These are phyloP conservation scores for Macrostomum cliftonense DNA, from an alignment of 2,888 invertebrate species.

Conservation along the genomic window DNA sequence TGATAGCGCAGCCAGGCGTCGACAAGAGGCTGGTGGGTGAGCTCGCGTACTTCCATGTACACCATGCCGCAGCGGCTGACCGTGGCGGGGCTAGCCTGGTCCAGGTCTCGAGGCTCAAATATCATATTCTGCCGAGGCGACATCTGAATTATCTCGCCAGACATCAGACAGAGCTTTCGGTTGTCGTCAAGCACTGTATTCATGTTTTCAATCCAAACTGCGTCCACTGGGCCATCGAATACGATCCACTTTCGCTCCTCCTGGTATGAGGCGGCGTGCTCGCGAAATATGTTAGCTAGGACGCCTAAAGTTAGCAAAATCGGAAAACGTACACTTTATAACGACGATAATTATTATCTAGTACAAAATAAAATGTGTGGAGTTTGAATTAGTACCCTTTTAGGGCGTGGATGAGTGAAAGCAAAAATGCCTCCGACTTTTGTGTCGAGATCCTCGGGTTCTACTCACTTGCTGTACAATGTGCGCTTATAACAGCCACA, in stretches of 20 bases:
- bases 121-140: conserved; percentile 36
- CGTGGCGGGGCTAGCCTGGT: conserved; percentile 37
- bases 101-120: conserved; percentile 35
- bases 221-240: conserved; percentile 38
- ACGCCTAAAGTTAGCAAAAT: conserved; percentile 27
- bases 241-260: conserved; percentile 34
- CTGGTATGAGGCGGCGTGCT: conserved; percentile 28
- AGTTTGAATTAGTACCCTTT: too few relatives aligned
- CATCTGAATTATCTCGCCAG: conserved; percentile 38
- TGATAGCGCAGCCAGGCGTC: conserved; percentile 27
- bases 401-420: too few relatives aligned
- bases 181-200: conserved; percentile 38
- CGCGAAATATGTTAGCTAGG: conserved; percentile 34
- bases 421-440: too few relatives aligned
- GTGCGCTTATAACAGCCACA: too few relatives aligned
- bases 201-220: conserved; percentile 39
- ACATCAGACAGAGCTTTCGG: conserved; percentile 37
- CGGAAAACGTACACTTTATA: too few relatives aligned
- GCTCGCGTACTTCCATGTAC: conserved; percentile 34
- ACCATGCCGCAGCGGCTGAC: conserved; percentile 39
- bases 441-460: too few relatives aligned
- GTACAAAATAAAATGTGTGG: too few relatives aligned
- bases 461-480: too few relatives aligned
- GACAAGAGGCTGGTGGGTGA: conserved; percentile 31
- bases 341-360: too few relatives aligned